Percentiles rank a stretch among this genome's conserved stretches.
Conservation (phyloP, 2,888 invertebrate species). For the Drepana falcataria region DNA sequence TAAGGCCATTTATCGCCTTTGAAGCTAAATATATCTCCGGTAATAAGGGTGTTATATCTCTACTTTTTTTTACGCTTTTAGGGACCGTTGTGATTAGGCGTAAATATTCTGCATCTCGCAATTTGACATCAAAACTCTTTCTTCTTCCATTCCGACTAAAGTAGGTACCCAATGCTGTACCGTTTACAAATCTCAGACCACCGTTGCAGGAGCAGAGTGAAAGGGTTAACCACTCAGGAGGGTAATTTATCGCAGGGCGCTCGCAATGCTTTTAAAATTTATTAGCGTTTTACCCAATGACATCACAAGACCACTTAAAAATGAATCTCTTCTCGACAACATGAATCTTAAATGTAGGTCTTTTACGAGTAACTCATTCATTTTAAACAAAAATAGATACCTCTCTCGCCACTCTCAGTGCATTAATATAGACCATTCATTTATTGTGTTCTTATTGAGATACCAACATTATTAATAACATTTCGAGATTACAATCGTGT, state of each 20-base stretch:
- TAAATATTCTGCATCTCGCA: too few species aligned
- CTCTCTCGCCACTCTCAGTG: conserved; percentile 17
- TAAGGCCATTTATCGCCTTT: too few species aligned
- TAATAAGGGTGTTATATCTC: too few species aligned
- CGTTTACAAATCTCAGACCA: too few species aligned
- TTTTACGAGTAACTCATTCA: conserved; percentile 40
- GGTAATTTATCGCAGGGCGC: conserved; percentile 59
- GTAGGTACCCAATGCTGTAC: too few species aligned
- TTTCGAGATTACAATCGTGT: conserved; percentile 47
- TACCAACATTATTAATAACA: conserved; percentile 40
- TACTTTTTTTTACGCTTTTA: too few species aligned
- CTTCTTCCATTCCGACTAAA: too few species aligned
- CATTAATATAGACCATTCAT: conserved; percentile 20
- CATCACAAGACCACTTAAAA: conserved; percentile 41
- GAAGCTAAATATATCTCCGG: too few species aligned
- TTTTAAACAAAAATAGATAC: conserved; percentile 42
- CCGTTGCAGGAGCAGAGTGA: conserved; percentile 23
- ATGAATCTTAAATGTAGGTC: conserved; percentile 38
- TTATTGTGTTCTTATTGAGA: conserved; percentile 38
- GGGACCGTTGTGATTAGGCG: too few species aligned
- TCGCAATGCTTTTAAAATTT: conserved; percentile 69
- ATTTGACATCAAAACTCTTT: too few species aligned
- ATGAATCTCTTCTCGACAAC: conserved; percentile 47
- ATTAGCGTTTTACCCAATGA: conserved; percentile 65
- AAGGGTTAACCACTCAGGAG: conserved; percentile 56